Evolutionary conservation across 1,140 invertebrate species (phyloP).

Genomic region (Periplaneta americana): DNA sequence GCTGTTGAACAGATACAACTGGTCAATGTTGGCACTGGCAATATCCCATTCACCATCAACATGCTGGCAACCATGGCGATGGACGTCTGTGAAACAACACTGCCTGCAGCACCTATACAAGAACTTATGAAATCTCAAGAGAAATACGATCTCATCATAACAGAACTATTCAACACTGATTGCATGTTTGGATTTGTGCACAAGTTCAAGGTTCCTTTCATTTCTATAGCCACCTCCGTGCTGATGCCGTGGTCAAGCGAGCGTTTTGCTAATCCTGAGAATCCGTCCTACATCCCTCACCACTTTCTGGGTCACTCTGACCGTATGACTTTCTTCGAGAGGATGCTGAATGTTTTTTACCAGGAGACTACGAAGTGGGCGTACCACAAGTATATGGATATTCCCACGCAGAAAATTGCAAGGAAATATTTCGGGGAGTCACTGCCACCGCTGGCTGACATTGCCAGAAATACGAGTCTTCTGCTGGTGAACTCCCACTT

Average conservation of each 20-base stretch:
- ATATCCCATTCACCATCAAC: too few relatives aligned
- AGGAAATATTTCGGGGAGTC: constrained; percentile 1
- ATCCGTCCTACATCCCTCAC: constrained; percentile 30
- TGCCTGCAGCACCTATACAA: too few relatives aligned
- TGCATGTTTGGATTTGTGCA: constrained; percentile 23
- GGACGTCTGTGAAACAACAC: too few relatives aligned
- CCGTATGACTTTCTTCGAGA: constrained; percentile 43
- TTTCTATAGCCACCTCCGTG: constrained; percentile 1
- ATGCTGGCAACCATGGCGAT: too few relatives aligned
- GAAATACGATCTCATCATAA: constrained; percentile 25
- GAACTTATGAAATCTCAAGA: constrained; percentile 6
- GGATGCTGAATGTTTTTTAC: constrained; percentile 35
- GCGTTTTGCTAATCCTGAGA: constrained; percentile 22
- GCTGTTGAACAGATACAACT: too few relatives aligned
- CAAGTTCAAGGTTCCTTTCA: constrained; percentile 20
- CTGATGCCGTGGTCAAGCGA: constrained; percentile 6
- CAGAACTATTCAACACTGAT: constrained; percentile 23
- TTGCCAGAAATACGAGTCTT: constrained; percentile 22
- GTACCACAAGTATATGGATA: background rate
- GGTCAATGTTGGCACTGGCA: too few relatives aligned
- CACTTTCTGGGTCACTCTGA: constrained; percentile 30
- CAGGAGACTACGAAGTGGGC: background rate
- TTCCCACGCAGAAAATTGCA: background rate
- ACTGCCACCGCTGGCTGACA: constrained; percentile 19
- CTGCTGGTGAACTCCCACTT: constrained; percentile 29